These are phyloP conservation scores for Pelecanoides urinatrix DNA, from an alignment of 2,113 vertebrate genomes.

Conservation along the genomic window DNA sequence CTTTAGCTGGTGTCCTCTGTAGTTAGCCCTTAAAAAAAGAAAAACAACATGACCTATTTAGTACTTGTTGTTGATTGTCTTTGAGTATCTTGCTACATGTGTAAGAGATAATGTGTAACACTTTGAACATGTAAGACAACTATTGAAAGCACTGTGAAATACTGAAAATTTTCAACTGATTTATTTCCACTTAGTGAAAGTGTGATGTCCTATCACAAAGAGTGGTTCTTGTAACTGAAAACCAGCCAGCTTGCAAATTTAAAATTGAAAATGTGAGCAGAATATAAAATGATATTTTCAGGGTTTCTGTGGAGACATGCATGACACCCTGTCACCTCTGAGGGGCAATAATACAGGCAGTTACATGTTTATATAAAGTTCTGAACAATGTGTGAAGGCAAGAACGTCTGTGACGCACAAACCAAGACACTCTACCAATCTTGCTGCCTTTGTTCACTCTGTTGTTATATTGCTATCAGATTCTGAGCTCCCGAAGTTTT, in stretches of 20 bases:
- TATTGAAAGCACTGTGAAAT: background rate
- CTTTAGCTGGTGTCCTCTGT: background rate
- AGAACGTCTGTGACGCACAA: background rate
- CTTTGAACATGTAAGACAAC: background rate
- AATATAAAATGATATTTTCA: background rate
- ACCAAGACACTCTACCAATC: background rate
- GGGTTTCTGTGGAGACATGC: background rate
- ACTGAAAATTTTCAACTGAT: background rate
- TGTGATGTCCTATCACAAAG: rapidly evolving
- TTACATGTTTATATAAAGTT: background rate
- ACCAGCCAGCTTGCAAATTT: background rate
- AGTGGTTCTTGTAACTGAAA: background rate
- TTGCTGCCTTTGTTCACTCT: background rate
- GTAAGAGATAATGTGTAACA: background rate
- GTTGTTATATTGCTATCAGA: background rate
- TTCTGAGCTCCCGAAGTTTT: background rate
- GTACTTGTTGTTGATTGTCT: background rate
- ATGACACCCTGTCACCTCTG: background rate
- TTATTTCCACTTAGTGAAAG: background rate
- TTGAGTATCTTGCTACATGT: background rate
- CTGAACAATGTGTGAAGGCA: background rate
- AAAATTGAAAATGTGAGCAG: background rate
- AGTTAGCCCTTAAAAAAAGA: background rate
- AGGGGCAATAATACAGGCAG: background rate
- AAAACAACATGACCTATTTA: background rate